Evolutionary conservation across 2,888 invertebrate genomes (phyloP), one percentile per base, ranked within the genome.

Genomic region (Elmis aenea): DNA sequence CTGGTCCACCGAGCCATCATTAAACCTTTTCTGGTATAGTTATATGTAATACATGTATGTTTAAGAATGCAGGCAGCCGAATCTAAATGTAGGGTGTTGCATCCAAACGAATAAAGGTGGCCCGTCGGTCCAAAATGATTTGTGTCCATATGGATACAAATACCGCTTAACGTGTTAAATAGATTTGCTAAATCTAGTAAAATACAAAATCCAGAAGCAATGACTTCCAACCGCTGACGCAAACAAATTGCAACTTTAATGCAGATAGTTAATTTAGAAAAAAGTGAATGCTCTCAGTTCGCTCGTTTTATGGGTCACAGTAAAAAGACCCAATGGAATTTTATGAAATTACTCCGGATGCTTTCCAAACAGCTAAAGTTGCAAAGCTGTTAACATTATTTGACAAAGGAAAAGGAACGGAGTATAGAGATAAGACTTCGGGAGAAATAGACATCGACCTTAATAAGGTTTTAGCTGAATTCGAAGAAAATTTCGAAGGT

Each of bases 191-290:
- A 28, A 33, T 24, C 13, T 13, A 6, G 20, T 25, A 33, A 33
- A 9, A 15, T 40, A 10, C 12, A 35, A 20, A 11, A 39, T 14
- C 40, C 40, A 11, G 11, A 26, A 5, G 36, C 13, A 31, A 36
- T 40, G 22, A 10, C 40, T 1, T 36, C 31, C 8, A 40, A 40
- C 23, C 21, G 25, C 13, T 22, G 35, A 15, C 26, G 36, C 4
- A 40, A 36, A 32, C 40, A 40, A 22, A 34, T 40, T 16, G 40
- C 35, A 20, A 30, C 40, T 13, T 18, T 33, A 14, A 38, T 39
- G 39, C 39, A 39, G 15, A 28, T 39, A 14, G 4, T 38, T 21
- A 39, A 30, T 18, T 8, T 33, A 5, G 27, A 32, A 14, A 20
- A 28, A 9, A 34, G 30, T 14, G 29, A 38, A 10, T 13, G 12